Percentiles rank a stretch among this genome's conserved stretches.
Evolutionary conservation across 2,888 invertebrate genomes (phyloP).

Genomic region (Pristionchus fissidentatus): DNA sequence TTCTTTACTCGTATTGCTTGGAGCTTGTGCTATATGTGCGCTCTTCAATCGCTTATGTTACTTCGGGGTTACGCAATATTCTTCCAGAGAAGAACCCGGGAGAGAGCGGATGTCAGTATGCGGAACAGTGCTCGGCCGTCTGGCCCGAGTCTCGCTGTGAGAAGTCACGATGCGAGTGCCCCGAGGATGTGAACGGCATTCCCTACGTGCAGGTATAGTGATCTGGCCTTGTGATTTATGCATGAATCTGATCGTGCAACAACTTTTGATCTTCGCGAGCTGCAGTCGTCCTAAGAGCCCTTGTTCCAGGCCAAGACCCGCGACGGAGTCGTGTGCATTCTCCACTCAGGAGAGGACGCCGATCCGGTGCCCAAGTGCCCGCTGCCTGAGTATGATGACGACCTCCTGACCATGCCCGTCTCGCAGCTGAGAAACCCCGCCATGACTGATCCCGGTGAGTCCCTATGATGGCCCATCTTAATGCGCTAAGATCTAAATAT

Average conservation of each 20-base stretch:
- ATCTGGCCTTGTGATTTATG: not conserved
- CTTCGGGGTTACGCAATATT: not conserved
- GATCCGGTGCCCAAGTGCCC: constrained; percentile 72
- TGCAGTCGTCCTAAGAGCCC: not conserved
- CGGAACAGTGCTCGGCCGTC: constrained; percentile 73
- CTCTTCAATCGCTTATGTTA: not conserved
- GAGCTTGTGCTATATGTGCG: not conserved
- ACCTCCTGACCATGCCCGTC: constrained; percentile 74
- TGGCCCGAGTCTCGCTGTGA: constrained; percentile 74
- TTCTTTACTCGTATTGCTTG: not conserved
- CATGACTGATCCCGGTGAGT: constrained; percentile 71
- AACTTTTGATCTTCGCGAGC: not conserved
- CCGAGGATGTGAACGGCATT: constrained; percentile 75
- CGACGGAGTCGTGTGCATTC: constrained; percentile 74
- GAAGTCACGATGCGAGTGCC: constrained; percentile 74
- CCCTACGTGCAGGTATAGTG: constrained; percentile 68
- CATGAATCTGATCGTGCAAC: not conserved
- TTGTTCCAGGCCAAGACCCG: constrained; percentile 54
- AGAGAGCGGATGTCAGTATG: constrained; percentile 74
- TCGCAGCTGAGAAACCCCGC: constrained; percentile 74
- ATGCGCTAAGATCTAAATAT: not conserved
- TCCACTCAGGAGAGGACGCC: constrained; percentile 74
- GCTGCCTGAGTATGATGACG: constrained; percentile 73
- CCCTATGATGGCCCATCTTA: not conserved
- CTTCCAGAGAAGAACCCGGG: constrained; percentile 74